Evolutionary conservation across 2,797 vertebrate species (phyloP), one percentile per base, ranked within the genome.

Genomic region (Amphiprion clarkii): DNA sequence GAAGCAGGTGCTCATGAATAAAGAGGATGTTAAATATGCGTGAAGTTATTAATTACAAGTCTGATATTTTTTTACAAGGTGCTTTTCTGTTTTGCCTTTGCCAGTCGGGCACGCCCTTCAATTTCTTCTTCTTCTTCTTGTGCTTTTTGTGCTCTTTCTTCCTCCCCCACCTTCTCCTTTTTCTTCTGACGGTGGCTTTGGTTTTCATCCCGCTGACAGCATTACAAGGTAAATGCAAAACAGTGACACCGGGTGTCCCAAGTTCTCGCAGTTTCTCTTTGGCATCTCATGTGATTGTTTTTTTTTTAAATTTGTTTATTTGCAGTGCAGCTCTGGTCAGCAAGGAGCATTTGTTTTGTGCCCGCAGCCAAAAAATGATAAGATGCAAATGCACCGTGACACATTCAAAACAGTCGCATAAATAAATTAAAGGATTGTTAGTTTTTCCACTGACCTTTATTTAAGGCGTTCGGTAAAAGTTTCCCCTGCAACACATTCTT

Each of bases 1-100:
- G 67, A 80, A 90, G 76, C 93, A 94, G 93, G 89, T 94, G 93
- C 84, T 94, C 91, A 93, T 94, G 91, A 95, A 94, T 94, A 94
- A 88, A 87, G 66, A 92, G 42, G 78, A 74, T 78, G 87, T 80
- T 91, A 90, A 92, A 91, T 88, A 89, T 93, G 90, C 77, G 77
- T 87, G 74, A 87, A 89, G 88, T 85, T 92, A 91, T 93, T 93
- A 87, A 92, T 92, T 89, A 94, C 78, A 68, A 88, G 88, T 79
- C 70, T 74, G 71, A 82, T 89, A 79, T 87, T 88, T 39, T 33
- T 85, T 87, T 88, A 91, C 88, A 89, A 90, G 86, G 84, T 76
- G 79, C 87, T 71, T 71, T 67, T 77, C 64, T 79, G 57, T 84
- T 90, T 86, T 78, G 54, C 63, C 64, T 74, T 81, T 79, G 73